phyloP scores from a whole-genome alignment of 2,797 vertebrate genomes.

The Acestrorhynchus altus region DNA sequence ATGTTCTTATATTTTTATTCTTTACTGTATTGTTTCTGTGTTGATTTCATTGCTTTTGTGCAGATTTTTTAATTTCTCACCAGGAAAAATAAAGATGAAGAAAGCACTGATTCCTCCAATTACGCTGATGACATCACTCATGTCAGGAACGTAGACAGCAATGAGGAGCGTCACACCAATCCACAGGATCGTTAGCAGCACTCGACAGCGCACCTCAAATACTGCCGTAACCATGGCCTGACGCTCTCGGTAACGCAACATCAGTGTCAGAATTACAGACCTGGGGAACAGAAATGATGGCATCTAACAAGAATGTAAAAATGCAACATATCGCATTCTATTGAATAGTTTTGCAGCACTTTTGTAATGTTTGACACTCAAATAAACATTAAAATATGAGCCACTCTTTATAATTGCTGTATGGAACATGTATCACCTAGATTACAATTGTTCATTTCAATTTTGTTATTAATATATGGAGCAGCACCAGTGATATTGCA shows the following conservation, averaged over 20 bases:
- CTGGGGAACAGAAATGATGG: slow-evolving; percentile 74
- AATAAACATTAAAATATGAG: too few species aligned
- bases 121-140: slow-evolving; percentile 87
- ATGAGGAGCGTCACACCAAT: slow-evolving; percentile 82
- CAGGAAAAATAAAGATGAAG: slow-evolving; percentile 97
- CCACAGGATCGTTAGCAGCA: slow-evolving; percentile 84
- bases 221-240: slow-evolving; percentile 43
- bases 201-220: slow-evolving; percentile 74
- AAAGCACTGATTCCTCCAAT: slow-evolving; percentile 93
- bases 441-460: too few species aligned
- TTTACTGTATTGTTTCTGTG: not conserved
- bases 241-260: slow-evolving; percentile 67
- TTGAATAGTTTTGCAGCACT: too few species aligned
- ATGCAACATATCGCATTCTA: too few species aligned
- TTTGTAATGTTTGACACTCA: too few species aligned
- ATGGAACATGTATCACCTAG: too few species aligned
- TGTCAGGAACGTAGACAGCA: slow-evolving; percentile 90
- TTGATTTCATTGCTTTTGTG: not conserved
- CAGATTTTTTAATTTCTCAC: slow-evolving; percentile 67
- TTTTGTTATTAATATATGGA: too few species aligned
- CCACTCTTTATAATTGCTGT: too few species aligned
- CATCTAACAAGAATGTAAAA: too few species aligned
- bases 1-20: not conserved
- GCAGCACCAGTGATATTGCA: too few species aligned
- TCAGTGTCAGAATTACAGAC: slow-evolving; percentile 86